phyloP scores from a whole-genome alignment of 2,113 vertebrate genomes.

The Perca schrenkii region DNA sequence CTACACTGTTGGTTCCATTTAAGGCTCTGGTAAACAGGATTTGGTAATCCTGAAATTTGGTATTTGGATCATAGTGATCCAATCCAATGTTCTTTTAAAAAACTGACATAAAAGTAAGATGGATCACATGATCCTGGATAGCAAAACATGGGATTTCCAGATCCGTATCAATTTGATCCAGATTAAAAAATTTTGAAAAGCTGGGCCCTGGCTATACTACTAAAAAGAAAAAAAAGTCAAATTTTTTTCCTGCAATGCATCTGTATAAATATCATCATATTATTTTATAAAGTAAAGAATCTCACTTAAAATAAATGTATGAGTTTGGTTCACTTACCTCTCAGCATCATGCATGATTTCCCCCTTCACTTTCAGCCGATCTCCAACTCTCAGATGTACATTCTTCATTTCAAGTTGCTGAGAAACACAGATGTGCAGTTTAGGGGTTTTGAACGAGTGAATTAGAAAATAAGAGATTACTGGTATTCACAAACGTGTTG shows the following conservation, averaged over 20 bases:
- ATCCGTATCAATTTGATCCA: too few relatives aligned
- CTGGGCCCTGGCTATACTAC: too few relatives aligned
- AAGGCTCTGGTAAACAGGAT: too few relatives aligned
- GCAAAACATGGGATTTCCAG: too few relatives aligned
- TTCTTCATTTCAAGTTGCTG: slow-evolving; percentile 85
- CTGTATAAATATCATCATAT: not conserved
- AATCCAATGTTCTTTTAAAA: too few relatives aligned
- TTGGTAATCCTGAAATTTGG: too few relatives aligned
- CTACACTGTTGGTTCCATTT: too few relatives aligned
- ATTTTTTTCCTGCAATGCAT: not conserved
- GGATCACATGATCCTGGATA: too few relatives aligned
- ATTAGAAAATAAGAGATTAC: not conserved
- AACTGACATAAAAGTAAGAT: too few relatives aligned
- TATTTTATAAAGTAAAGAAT: not conserved
- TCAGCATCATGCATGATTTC: slow-evolving; percentile 72
- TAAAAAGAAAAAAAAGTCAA: too few relatives aligned
- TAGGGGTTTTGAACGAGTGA: not conserved
- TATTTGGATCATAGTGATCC: too few relatives aligned
- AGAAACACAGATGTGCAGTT: slow-evolving; percentile 18
- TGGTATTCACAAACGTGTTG: not conserved
- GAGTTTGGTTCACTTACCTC: slow-evolving; percentile 63
- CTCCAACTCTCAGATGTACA: slow-evolving; percentile 82
- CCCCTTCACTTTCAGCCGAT: slow-evolving; percentile 88
- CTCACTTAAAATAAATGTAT: not conserved
- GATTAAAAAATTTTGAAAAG: too few relatives aligned